phyloP scores from a whole-genome alignment of 2,113 vertebrate species.

The Ia io region DNA sequence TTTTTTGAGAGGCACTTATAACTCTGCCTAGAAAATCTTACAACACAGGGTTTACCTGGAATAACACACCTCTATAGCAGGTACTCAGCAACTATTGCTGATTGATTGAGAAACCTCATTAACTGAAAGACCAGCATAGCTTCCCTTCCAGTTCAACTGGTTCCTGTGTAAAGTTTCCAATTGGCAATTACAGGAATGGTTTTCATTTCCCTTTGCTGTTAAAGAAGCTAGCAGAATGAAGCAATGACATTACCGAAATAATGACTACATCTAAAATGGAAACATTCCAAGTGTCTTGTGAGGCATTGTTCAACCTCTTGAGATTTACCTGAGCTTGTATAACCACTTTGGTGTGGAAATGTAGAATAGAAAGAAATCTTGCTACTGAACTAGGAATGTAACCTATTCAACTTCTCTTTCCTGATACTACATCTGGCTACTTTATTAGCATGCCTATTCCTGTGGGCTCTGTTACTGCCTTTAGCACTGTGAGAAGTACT shows the following conservation, averaged over 20 bases:
- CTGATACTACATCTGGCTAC: background rate
- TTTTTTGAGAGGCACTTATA: background rate
- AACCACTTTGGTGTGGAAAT: slow-evolving; percentile 42
- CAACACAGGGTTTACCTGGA: background rate
- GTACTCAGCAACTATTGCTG: background rate
- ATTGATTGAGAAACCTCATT: slow-evolving; percentile 62
- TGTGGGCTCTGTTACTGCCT: slow-evolving; percentile 16
- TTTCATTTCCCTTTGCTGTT: slow-evolving; percentile 69
- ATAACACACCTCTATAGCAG: background rate
- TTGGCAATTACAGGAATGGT: slow-evolving; percentile 56
- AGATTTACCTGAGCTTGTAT: slow-evolving; percentile 43
- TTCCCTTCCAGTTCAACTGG: slow-evolving; percentile 38
- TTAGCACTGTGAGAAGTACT: background rate
- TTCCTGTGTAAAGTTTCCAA: slow-evolving; percentile 30
- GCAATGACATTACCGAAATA: slow-evolving; percentile 60
- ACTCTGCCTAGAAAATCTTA: background rate
- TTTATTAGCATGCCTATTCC: slow-evolving; percentile 27
- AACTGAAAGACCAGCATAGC: slow-evolving; percentile 1
- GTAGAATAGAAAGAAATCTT: slow-evolving; percentile 25
- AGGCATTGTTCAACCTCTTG: slow-evolving; percentile 54
- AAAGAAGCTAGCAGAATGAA: slow-evolving; percentile 62
- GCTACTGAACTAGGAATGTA: background rate
- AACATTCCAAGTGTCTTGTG: slow-evolving; percentile 33
- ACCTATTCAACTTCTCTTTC: background rate
- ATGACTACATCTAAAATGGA: slow-evolving; percentile 62